Evolutionary conservation across 2,797 vertebrate genomes (phyloP).

Genomic region (Caiman crocodilus): DNA sequence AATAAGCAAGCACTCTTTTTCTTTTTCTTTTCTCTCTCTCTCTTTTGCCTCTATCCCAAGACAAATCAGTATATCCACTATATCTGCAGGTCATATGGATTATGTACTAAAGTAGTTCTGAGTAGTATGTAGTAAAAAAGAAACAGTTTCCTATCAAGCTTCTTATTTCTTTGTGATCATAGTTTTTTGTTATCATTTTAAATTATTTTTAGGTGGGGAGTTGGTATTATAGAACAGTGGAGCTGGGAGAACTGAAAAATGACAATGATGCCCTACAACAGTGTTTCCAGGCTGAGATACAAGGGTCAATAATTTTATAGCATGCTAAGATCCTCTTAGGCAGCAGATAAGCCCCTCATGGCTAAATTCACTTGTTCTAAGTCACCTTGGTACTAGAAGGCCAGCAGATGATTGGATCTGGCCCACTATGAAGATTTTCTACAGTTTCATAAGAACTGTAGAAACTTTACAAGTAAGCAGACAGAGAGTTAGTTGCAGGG

Average conservation of each 20-base stretch:
- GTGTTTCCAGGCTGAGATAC: background rate
- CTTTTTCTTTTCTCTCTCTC: background rate
- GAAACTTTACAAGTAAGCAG: background rate
- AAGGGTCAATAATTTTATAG: background rate
- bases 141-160: conserved; percentile 60
- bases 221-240: conserved; percentile 13
- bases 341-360: background rate
- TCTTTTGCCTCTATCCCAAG: too few species aligned
- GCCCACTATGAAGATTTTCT: background rate
- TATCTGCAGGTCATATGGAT: conserved; percentile 28
- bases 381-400: background rate
- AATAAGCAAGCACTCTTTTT: background rate
- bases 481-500: background rate
- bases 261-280: conserved; percentile 35
- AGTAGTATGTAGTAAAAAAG: conserved; percentile 48
- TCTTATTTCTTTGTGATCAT: conserved; percentile 31
- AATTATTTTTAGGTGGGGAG: conserved; percentile 5
- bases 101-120: conserved; percentile 62
- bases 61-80: conserved; percentile 19
- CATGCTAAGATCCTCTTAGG: background rate
- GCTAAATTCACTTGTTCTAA: background rate
- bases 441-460: too few species aligned
- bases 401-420: background rate
- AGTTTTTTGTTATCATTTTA: conserved; percentile 53
- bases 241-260: conserved; percentile 15